phyloP scores from a whole-genome alignment of 2,113 vertebrate genomes.

The Muntiacus reevesi region DNA sequence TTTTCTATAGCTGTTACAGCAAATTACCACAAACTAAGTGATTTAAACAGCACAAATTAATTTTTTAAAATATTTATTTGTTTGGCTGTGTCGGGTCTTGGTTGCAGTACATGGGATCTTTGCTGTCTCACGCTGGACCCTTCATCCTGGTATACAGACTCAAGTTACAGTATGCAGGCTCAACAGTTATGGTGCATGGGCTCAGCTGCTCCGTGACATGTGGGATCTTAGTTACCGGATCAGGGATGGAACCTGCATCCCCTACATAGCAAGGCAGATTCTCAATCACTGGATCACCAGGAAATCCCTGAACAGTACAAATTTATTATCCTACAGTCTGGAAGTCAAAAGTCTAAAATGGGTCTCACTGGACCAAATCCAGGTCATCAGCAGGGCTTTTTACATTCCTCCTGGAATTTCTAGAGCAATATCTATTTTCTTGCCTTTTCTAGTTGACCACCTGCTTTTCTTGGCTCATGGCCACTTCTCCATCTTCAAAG shows the following conservation, averaged over 20 bases:
- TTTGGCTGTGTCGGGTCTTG: background rate
- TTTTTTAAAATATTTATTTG: background rate
- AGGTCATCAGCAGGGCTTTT: background rate
- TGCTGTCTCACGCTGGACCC: rapidly evolving
- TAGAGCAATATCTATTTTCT: background rate
- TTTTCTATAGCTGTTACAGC: background rate
- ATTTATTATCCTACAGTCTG: background rate
- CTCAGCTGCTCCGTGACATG: background rate
- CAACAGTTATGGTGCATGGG: background rate
- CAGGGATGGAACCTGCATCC: background rate
- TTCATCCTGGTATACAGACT: background rate
- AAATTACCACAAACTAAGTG: background rate
- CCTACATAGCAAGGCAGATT: background rate
- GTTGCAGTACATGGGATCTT: background rate
- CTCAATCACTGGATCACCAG: background rate
- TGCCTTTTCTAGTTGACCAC: background rate
- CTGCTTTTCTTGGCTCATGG: background rate
- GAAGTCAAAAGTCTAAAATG: background rate
- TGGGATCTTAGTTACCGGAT: background rate
- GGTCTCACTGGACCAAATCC: background rate
- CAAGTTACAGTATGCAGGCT: background rate
- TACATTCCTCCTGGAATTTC: background rate
- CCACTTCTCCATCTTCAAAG: background rate
- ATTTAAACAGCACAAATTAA: background rate
- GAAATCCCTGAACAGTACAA: background rate